Evolutionary conservation across 2,113 vertebrate genomes (phyloP), one percentile per base, ranked within the genome.

Genomic region (Dromaius novaehollandiae): DNA sequence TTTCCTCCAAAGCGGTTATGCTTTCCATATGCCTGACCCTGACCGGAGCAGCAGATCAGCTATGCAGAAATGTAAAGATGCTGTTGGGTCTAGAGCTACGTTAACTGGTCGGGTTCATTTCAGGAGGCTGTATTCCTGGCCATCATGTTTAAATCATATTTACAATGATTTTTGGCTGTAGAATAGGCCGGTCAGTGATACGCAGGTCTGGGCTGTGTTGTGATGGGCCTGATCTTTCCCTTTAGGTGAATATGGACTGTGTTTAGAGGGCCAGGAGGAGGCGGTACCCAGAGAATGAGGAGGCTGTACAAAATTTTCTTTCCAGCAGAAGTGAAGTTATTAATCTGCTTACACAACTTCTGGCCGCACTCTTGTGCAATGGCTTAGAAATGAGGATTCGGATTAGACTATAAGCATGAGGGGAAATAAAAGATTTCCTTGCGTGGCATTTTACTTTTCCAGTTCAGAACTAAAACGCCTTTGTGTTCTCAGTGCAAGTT

Each of bases 81-180:
- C 38, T 36, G 15, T 56, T 28, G 28, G 55, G 15, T 56, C 14
- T 30, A 60, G 30, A 50, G 30, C 70, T 15, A 1, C 61, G 21
- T 30, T 34, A 20, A 34, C 18, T 14, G 9, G 4, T 51, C 6
- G 7, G 48, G 11, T 6, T 74, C 20, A 6, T 50, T 60, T 61
- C 50, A 18, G 26, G 34, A 84, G 21, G 0, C 11, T 5, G 46
- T 9, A 0, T 25, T 51, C 44, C 44, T 66, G 65, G 30, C 58
- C 30, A 2, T 21, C 0, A 14, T 6, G 26, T 38, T 63, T 26
- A 16, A 60, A 2, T 25, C 0, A 13, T 9, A 26, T 42, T 61
- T 30, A 16, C 60, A 76, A 24, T 68, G 0, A 28, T 26, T 24
- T 55, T 1, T 4, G 32, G 24, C 40, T 56, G n/a, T 28, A 46